These are phyloP conservation scores for Drosophila tropicalis DNA, from an alignment of 1,140 invertebrate species.

Conservation along the genomic window DNA sequence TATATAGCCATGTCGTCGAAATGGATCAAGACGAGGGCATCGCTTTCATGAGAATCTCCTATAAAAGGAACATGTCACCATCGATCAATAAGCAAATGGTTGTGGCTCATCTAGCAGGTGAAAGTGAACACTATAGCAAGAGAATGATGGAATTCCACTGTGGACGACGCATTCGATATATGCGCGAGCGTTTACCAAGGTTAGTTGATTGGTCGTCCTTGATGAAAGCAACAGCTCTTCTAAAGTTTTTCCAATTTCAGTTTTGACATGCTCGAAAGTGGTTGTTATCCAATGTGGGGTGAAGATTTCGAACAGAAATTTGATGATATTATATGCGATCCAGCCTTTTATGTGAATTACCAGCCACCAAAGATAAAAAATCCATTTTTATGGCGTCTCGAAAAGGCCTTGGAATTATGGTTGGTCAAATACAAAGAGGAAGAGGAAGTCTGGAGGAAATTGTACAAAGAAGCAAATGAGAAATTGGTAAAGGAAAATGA, in stretches of 20 bases:
- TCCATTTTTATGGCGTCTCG: not conserved
- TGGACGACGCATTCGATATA: conserved; percentile 44
- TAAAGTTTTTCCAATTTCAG: not conserved
- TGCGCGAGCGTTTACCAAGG: conserved; percentile 51
- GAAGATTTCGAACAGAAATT: conserved; percentile 38
- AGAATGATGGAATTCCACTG: not conserved
- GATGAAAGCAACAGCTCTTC: no score
- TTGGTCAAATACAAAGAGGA: conserved; percentile 19
- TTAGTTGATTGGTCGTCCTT: conserved; percentile 2
- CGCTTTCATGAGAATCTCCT: conserved; percentile 14
- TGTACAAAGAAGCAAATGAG: not conserved
- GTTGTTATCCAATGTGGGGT: conserved; percentile 13
- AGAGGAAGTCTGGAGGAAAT: not conserved
- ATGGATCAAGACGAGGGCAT: conserved; percentile 24
- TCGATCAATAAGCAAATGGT: conserved; percentile 27
- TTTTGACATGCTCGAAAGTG: conserved; percentile 46
- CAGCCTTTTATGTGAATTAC: conserved; percentile 17
- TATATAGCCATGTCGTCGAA: conserved; percentile 25
- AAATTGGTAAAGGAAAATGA: not conserved
- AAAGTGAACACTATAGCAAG: conserved; percentile 24
- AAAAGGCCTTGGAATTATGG: conserved; percentile 35
- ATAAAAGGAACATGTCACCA: fast-evolving
- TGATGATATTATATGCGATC: conserved; percentile 35
- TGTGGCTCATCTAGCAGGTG: conserved; percentile 23
- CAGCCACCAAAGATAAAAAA: conserved; percentile 5